phyloP scores from a whole-genome alignment of 2,888 invertebrate species.

The Mystacides longicornis region DNA sequence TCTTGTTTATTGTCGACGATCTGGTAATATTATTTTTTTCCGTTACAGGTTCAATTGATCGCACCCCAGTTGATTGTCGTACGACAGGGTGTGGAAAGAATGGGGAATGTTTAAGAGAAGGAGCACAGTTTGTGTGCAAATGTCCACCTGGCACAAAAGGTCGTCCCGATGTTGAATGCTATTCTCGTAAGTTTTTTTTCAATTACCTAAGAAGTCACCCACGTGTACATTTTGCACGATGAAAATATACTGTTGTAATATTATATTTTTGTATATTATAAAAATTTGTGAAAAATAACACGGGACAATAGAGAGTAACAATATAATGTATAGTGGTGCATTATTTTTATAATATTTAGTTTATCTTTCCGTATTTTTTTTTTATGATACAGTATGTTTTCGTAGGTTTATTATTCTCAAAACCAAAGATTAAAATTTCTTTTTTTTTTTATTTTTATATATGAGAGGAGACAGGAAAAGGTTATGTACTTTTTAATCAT shows the following conservation, averaged over 20 bases:
- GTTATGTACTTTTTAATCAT: constrained; percentile 21
- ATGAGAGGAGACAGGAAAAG: constrained; percentile 23
- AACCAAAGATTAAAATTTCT: too few species aligned
- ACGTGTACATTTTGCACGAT: constrained; percentile 47
- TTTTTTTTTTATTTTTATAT: constrained; percentile 1
- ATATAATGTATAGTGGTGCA: constrained; percentile 26
- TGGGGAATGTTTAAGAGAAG: constrained; percentile 80
- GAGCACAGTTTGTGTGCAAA: constrained; percentile 75
- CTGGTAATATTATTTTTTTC: constrained; percentile 1
- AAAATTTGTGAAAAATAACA: constrained; percentile 26
- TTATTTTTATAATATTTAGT: constrained; percentile 9
- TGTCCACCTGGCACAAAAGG: constrained; percentile 71
- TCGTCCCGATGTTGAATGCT: constrained; percentile 64
- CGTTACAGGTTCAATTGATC: constrained; percentile 49
- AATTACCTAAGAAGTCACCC: constrained; percentile 15
- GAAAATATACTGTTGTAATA: constrained; percentile 25
- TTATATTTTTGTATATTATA: constrained; percentile 22
- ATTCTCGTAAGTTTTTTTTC: constrained; percentile 30
- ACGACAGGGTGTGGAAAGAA: constrained; percentile 77
- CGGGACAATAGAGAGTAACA: constrained; percentile 25
- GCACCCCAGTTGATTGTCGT: constrained; percentile 66
- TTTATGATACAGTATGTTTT: not conserved
- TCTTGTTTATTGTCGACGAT: not conserved
- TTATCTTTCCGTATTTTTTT: not conserved
- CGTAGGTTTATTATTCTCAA: too few species aligned